Evolutionary conservation across 1,140 invertebrate genomes (phyloP), one percentile per base, ranked within the genome.

Genomic region (Lasaia peninsularis): DNA sequence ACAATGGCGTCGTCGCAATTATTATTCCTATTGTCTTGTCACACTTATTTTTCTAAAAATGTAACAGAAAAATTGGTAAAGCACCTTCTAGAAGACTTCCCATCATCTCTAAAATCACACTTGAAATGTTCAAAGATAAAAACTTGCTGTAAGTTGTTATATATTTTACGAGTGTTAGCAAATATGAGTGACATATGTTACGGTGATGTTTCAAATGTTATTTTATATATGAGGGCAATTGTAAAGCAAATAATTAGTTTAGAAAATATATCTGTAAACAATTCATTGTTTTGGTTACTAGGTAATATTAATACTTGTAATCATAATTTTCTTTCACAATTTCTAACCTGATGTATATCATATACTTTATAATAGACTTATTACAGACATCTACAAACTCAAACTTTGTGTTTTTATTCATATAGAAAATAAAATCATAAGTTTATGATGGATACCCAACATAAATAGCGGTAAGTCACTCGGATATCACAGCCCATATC

Each of bases 281-380:
- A 76, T 2, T 76, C 80, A 12, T 57, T 81, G 33, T 52, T 78
- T 5, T 88, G 85, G 85, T 72, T 89, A 7, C 61, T 88, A 54
- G 84, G 83, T 8, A 86, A 88, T 63, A 67, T 88, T 50, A 79
- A 67, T 31, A 88, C 75, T 52, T 64, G 12, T 58, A 18, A 58
- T 40, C 11, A 37, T 28, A 51, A 52, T 24, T 37, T 58, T 9
- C 20, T 37, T 52, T 58, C 12, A 37, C 18, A 37, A 11, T 51
- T 34, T 14, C n/a, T 48, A 5, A 14, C 16, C 12, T 20, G 32
- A 51, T 52, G 5, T 52, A 10, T 52, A 44, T n/a, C n/a, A n/a
- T n/a, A n/a, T n/a, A n/a, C n/a, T n/a, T n/a, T n/a, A 34, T 33
- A 49, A 44, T 32, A 9, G 11, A 33, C 49, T 14, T 18, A 31